Conservation (phyloP, 2,888 invertebrate species). For the Dicyrtomina minuta region DNA sequence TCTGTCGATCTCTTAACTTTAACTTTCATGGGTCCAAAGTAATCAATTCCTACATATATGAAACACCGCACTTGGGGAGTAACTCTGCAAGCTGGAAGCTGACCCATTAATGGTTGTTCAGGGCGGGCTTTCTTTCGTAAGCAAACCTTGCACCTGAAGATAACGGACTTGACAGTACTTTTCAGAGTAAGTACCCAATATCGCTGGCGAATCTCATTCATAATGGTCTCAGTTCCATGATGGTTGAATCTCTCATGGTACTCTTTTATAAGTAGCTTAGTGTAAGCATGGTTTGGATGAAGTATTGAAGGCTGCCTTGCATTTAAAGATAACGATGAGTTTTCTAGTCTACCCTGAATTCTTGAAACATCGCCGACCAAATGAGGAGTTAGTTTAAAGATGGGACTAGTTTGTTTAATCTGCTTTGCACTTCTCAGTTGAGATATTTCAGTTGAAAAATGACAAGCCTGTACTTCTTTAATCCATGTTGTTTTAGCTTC, state of each 20-base stretch:
- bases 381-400: neutral
- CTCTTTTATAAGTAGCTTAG: conserved; percentile 6
- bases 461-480: neutral
- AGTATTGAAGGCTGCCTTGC: conserved; percentile 22
- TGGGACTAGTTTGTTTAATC: neutral
- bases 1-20: conserved; percentile 21
- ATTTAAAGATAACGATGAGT: neutral
- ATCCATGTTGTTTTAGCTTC: neutral
- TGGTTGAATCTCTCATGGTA: conserved; percentile 17
- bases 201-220: conserved; percentile 26
- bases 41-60: neutral
- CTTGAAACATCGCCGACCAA: conserved; percentile 1
- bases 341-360: conserved; percentile 1
- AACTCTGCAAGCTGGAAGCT: conserved; percentile 5
- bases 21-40: conserved; percentile 16
- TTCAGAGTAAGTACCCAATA: too few relatives aligned
- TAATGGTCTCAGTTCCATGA: conserved; percentile 27
- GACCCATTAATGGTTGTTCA: conserved; percentile 6
- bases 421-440: neutral
- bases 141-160: conserved; percentile 25
- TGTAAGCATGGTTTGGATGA: conserved; percentile 18
- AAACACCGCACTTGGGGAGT: neutral
- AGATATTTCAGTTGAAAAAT: neutral
- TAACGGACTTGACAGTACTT: too few relatives aligned
- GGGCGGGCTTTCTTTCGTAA: conserved; percentile 5